Evolutionary conservation across 2,113 vertebrate genomes (phyloP).

Genomic region (Actenoides lindsayi): DNA sequence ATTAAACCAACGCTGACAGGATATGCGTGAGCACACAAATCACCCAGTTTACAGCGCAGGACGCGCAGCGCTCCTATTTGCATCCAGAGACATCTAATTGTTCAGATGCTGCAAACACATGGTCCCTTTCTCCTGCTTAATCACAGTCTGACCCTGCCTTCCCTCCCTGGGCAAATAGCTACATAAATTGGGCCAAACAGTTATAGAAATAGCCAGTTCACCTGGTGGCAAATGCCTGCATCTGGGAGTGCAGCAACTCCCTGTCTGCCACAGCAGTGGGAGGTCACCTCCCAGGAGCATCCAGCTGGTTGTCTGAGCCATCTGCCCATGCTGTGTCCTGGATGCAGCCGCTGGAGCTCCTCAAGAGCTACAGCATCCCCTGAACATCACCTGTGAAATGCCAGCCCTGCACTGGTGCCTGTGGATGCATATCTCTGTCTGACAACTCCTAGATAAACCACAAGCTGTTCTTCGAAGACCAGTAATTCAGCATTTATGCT

Average conservation of each 20-base stretch:
- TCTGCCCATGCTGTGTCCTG: rapidly evolving
- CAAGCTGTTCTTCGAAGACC: neutral
- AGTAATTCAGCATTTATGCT: neutral
- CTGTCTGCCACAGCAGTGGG: neutral
- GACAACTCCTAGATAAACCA: neutral
- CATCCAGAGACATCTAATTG: neutral
- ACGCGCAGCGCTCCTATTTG: conserved; percentile 1
- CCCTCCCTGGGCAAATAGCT: neutral
- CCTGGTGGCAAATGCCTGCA: neutral
- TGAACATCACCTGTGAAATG: neutral
- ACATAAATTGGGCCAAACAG: neutral
- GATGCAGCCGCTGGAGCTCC: neutral
- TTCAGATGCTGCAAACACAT: conserved; percentile 9
- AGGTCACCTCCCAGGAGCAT: neutral
- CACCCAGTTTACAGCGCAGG: neutral
- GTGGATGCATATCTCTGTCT: neutral
- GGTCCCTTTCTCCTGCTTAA: neutral
- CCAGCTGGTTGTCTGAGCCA: neutral
- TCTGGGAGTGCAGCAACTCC: neutral
- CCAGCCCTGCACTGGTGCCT: neutral
- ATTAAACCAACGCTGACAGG: conserved; percentile 64
- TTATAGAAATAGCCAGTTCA: neutral
- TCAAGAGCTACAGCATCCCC: neutral
- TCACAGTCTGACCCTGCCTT: neutral
- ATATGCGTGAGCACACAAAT: conserved; percentile 59